A percentile compares a stretch with the other conserved stretches of the same genome.
Evolutionary conservation across 2,888 invertebrate species (phyloP).

Genomic region (Eupeodes luniger): DNA sequence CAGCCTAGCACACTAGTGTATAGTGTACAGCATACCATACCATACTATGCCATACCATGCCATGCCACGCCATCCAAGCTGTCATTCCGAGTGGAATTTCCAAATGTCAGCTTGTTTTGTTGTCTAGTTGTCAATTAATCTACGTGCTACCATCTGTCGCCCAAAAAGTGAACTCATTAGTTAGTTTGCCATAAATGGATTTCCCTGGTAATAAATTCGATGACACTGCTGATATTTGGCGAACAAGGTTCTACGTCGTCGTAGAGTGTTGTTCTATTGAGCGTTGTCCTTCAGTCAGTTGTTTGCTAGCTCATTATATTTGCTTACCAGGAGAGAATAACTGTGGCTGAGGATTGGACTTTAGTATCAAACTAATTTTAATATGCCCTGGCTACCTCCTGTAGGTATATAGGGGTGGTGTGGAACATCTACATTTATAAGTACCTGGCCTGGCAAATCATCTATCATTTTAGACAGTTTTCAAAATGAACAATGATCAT

Average conservation of each 20-base stretch:
- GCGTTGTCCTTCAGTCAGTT: conserved; percentile 60
- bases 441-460: conserved; percentile 66
- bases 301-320: conserved; percentile 47
- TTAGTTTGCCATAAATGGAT: conserved; percentile 67
- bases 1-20: conserved; percentile 34
- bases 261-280: neutral
- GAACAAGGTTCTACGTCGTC: conserved; percentile 3
- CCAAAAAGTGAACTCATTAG: conserved; percentile 75
- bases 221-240: conserved; percentile 56
- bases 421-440: conserved; percentile 32
- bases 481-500: conserved; percentile 74
- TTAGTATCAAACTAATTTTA: conserved; percentile 57
- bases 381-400: conserved; percentile 24
- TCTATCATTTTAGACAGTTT: conserved; percentile 70
- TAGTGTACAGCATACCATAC: conserved; percentile 5
- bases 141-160: conserved; percentile 75
- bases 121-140: conserved; percentile 75
- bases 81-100: conserved; percentile 68
- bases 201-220: conserved; percentile 69
- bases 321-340: conserved; percentile 5
- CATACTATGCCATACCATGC: neutral
- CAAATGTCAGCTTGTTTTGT: conserved; percentile 61
- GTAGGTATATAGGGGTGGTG: neutral
- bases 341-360: neutral
- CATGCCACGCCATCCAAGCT: conserved; percentile 30